These are phyloP conservation scores for Daphoenositta chrysoptera DNA, from an alignment of 2,113 vertebrate species.

Conservation along the genomic window DNA sequence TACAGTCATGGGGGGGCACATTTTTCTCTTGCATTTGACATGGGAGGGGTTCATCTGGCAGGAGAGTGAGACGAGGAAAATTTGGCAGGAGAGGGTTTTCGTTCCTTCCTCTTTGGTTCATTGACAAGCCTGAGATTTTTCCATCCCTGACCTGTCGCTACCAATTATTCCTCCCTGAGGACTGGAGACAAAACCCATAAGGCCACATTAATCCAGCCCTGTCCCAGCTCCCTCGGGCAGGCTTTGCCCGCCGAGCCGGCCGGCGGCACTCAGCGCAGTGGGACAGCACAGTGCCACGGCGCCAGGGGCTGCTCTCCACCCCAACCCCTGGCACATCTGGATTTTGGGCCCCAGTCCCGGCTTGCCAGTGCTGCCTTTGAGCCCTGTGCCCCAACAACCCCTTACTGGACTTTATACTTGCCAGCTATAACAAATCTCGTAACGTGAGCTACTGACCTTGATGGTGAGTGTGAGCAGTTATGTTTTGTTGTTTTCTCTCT, in stretches of 20 bases:
- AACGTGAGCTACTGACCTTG: conserved; percentile 76
- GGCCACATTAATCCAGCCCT: background rate
- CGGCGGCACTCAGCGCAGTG: background rate
- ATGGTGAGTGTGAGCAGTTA: conserved; percentile 83
- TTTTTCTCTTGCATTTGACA: conserved; percentile 34
- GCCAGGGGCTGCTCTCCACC: background rate
- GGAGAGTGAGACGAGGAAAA: background rate
- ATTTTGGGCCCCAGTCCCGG: conserved; percentile 29
- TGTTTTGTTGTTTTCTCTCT: conserved; percentile 86
- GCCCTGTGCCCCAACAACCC: conserved; percentile 62
- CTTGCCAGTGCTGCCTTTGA: conserved; percentile 39
- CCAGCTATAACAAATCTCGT: conserved; percentile 72
- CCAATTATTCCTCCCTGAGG: background rate
- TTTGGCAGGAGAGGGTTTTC: background rate
- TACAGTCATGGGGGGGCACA: background rate
- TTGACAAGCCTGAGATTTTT: background rate
- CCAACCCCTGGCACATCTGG: background rate
- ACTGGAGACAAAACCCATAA: background rate
- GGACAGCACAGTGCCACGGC: background rate
- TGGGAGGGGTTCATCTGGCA: conserved; percentile 15
- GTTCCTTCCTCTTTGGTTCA: conserved; percentile 1
- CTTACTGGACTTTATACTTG: conserved; percentile 81
- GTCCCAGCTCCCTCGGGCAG: background rate
- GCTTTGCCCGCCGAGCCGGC: background rate
- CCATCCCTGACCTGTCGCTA: background rate